phyloP scores from a whole-genome alignment of 2,797 vertebrate genomes.

The Myotis vivesi region DNA sequence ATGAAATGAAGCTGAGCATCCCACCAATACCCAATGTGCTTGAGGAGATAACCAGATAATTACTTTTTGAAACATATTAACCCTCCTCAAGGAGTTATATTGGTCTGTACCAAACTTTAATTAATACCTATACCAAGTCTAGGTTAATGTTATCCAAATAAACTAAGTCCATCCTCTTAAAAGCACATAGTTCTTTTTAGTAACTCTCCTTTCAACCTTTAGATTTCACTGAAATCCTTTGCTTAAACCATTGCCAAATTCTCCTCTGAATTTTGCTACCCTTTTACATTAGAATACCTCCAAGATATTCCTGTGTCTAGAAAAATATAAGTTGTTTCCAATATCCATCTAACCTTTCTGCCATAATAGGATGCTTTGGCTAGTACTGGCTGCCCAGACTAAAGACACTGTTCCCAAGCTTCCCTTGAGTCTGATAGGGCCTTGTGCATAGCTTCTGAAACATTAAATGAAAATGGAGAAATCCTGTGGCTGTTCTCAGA shows the following conservation, averaged over 20 bases:
- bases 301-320: neutral
- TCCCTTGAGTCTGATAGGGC: neutral
- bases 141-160: neutral
- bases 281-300: neutral
- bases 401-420: neutral
- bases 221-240: neutral
- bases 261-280: neutral
- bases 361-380: neutral
- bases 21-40: neutral
- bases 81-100: neutral
- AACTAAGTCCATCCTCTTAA: neutral
- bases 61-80: neutral
- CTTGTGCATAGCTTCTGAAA: neutral
- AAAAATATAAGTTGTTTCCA: neutral
- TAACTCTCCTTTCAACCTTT: neutral
- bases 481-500: neutral
- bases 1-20: neutral
- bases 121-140: neutral
- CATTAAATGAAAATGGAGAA: neutral
- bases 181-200: neutral
- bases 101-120: neutral
- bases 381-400: neutral
- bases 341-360: neutral
- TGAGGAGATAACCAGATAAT: neutral
- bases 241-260: neutral